Conservation (phyloP, 2,113 vertebrate species). For the Aythya baeri region DNA sequence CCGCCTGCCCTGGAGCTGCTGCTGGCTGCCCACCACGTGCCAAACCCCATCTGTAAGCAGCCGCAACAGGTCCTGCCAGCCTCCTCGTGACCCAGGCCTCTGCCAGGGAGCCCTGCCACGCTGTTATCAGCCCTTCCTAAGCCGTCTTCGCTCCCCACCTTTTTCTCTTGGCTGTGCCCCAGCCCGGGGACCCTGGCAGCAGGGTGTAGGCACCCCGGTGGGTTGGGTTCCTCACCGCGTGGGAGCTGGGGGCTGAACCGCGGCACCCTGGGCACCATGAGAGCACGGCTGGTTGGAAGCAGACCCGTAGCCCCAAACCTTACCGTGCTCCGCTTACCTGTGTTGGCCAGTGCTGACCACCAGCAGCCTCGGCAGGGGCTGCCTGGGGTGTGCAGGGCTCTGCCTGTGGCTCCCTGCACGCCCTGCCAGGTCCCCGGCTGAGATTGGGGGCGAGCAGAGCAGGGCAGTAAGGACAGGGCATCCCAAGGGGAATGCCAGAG, state of each 20-base stretch:
- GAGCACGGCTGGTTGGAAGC: neutral
- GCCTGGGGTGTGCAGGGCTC: rapidly evolving
- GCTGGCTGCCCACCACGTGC: rapidly evolving
- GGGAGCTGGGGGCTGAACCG: neutral
- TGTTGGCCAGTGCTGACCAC: neutral
- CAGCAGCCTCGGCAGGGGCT: neutral
- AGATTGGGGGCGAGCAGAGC: neutral
- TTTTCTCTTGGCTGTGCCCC: neutral
- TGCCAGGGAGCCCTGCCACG: neutral
- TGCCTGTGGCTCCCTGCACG: rapidly evolving
- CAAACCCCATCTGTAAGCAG: neutral
- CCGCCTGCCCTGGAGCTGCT: neutral
- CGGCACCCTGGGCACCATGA: neutral
- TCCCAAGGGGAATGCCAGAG: neutral
- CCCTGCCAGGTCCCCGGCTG: neutral
- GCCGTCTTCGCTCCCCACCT: neutral
- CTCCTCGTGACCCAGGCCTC: neutral
- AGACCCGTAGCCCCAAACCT: neutral
- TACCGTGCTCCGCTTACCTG: neutral
- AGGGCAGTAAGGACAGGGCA: neutral
- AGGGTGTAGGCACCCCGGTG: neutral
- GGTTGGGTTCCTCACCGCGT: neutral
- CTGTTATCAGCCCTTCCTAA: neutral
- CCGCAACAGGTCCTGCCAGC: neutral
- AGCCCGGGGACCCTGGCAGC: no score